Evolutionary conservation across 2,797 vertebrate genomes (phyloP).

Genomic region (Poecilia picta): DNA sequence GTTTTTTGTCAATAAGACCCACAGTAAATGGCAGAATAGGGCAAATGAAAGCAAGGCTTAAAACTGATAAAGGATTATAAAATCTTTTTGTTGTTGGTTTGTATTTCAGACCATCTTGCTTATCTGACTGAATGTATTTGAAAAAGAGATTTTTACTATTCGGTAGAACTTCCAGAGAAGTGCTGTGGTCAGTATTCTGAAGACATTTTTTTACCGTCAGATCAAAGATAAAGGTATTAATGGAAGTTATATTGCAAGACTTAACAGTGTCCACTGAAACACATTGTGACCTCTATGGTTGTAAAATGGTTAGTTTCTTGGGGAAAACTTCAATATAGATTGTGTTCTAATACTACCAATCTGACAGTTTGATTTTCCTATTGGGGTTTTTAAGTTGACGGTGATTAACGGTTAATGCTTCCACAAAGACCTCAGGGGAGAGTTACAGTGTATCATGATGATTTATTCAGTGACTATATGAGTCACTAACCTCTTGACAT

Average conservation of each 20-base stretch:
- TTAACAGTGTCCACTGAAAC: neutral
- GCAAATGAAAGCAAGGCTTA: neutral
- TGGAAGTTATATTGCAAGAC: neutral
- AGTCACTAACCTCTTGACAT: conserved; percentile 5
- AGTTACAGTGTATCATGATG: neutral
- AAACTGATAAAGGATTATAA: neutral
- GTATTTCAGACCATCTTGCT: neutral
- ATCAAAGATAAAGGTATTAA: neutral
- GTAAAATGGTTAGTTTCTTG: neutral
- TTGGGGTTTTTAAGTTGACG: neutral
- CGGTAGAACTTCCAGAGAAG: neutral
- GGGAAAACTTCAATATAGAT: neutral
- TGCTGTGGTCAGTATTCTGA: neutral
- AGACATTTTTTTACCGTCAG: neutral
- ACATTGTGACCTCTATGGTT: neutral
- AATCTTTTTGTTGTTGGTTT: neutral
- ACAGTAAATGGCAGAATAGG: neutral
- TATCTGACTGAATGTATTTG: neutral
- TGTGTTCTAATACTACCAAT: neutral
- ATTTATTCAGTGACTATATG: neutral
- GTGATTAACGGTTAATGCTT: neutral
- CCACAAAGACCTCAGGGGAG: neutral
- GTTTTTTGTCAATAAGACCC: neutral
- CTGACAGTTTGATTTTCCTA: neutral
- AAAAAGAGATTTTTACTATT: neutral